Percentiles rank a stretch among this genome's conserved stretches.
phyloP scores from a whole-genome alignment of 2,888 invertebrate species.

The Drosophila vallismaia region DNA sequence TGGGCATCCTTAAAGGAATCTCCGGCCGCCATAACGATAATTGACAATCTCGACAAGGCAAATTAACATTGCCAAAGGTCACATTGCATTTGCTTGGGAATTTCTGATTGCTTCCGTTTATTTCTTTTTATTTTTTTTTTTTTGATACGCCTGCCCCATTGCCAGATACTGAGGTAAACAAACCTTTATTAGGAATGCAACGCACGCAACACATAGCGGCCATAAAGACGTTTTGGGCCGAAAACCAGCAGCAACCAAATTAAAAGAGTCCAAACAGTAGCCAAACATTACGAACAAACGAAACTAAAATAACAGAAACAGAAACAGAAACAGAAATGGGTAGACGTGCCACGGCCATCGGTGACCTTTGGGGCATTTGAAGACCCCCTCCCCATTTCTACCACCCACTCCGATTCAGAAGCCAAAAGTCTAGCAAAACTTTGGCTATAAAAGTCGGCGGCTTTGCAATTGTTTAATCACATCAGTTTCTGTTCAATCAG shows the following conservation, averaged over 20 bases:
- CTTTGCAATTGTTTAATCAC: conserved; percentile 51
- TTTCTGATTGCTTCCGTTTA: conserved; percentile 72
- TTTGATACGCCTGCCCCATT: conserved; percentile 15
- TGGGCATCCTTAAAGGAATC: conserved; percentile 6
- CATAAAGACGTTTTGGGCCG: conserved; percentile 62
- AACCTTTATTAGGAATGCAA: conserved; percentile 60
- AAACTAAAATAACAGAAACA: conserved; percentile 4
- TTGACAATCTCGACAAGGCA: conserved; percentile 36
- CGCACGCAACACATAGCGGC: conserved; percentile 56
- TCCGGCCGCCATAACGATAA: conserved; percentile 35
- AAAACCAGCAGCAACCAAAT: conserved; percentile 51
- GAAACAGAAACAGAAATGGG: conserved; percentile 12
- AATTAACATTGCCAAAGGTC: conserved; percentile 56
- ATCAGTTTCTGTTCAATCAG: conserved; percentile 67
- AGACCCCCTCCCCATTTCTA: conserved; percentile 11
- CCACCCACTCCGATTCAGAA: background rate
- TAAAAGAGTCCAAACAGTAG: conserved; percentile 45
- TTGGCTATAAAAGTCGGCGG: conserved; percentile 68
- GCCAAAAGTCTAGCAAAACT: conserved; percentile 11
- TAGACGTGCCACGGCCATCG: conserved; percentile 38
- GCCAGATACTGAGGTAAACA: conserved; percentile 28
- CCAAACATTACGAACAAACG: conserved; percentile 4
- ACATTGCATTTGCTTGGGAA: conserved; percentile 38
- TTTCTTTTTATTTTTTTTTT: conserved; percentile 4
- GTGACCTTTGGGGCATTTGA: conserved; percentile 24